These are phyloP conservation scores for Coelinius sp. DNA, from an alignment of 2,888 invertebrate species.

Conservation along the genomic window DNA sequence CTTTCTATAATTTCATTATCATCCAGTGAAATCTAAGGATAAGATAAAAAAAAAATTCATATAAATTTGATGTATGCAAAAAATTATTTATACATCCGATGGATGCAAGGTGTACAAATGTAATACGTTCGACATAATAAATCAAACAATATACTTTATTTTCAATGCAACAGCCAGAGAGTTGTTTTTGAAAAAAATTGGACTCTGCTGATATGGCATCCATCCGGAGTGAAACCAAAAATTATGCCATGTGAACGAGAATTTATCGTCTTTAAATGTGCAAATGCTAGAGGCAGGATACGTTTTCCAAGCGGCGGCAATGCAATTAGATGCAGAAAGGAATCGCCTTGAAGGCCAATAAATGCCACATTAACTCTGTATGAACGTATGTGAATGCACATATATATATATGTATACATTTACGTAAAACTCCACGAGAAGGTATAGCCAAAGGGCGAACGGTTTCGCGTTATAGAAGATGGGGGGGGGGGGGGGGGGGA, in stretches of 20 bases:
- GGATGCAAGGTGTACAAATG: background rate
- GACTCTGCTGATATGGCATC: background rate
- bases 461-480: slow-evolving; percentile 35
- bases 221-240: slow-evolving; percentile 51
- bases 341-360: slow-evolving; percentile 26
- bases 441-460: slow-evolving; percentile 34
- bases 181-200: background rate
- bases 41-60: background rate
- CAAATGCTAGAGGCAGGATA: slow-evolving; percentile 46
- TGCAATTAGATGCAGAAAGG: slow-evolving; percentile 38
- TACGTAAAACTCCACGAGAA: slow-evolving; percentile 17
- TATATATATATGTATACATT: slow-evolving; percentile 2
- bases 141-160: slow-evolving; percentile 26
- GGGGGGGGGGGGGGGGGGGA: background rate
- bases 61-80: slow-evolving; percentile 1
- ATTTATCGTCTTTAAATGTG: slow-evolving; percentile 63
- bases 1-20: background rate
- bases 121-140: slow-evolving; percentile 17
- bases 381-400: slow-evolving; percentile 15
- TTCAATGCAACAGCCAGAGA: background rate
- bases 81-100: slow-evolving; percentile 4
- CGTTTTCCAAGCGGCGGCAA: slow-evolving; percentile 39
- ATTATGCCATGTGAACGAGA: slow-evolving; percentile 57
- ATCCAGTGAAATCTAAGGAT: background rate
- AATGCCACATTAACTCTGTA: slow-evolving; percentile 7